Evolutionary conservation across 2,888 invertebrate genomes (phyloP).

Genomic region (Proisotoma minuta): DNA sequence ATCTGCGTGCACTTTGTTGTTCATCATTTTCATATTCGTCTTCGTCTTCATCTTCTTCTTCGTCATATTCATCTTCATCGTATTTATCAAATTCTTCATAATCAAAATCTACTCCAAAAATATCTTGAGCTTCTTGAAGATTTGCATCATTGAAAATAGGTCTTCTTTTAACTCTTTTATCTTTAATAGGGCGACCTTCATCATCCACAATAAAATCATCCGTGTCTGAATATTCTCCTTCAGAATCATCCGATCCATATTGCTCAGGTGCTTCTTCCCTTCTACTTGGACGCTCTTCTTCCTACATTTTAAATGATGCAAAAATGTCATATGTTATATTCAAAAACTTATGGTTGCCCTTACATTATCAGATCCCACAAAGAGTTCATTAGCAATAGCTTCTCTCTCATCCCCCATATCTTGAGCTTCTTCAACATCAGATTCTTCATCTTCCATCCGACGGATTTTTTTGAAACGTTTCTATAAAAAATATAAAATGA

Average conservation of each 20-base stretch:
- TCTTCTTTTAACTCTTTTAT: constrained; percentile 71
- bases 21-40: constrained; percentile 73
- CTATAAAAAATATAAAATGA: too few species aligned
- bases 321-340: constrained; percentile 29
- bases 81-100: constrained; percentile 85
- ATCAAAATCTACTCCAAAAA: constrained; percentile 98
- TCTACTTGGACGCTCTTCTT: constrained; percentile 62
- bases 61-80: constrained; percentile 78
- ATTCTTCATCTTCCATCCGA: constrained; percentile 82
- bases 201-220: constrained; percentile 98
- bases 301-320: constrained; percentile 54
- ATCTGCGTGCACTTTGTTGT: constrained; percentile 57
- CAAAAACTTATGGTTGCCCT: constrained; percentile 44
- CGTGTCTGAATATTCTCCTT: constrained; percentile 76
- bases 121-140: constrained; percentile 95
- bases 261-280: constrained; percentile 55
- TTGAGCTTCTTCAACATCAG: constrained; percentile 77
- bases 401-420: constrained; percentile 73
- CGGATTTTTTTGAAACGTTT: constrained; percentile 72
- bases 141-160: constrained; percentile 85
- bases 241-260: constrained; percentile 71
- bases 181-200: constrained; percentile 80
- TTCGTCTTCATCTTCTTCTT: constrained; percentile 68
- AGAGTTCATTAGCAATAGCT: constrained; percentile 82
- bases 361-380: constrained; percentile 80